phyloP scores from a whole-genome alignment of 2,888 invertebrate species.

The Vanessa cardui region DNA sequence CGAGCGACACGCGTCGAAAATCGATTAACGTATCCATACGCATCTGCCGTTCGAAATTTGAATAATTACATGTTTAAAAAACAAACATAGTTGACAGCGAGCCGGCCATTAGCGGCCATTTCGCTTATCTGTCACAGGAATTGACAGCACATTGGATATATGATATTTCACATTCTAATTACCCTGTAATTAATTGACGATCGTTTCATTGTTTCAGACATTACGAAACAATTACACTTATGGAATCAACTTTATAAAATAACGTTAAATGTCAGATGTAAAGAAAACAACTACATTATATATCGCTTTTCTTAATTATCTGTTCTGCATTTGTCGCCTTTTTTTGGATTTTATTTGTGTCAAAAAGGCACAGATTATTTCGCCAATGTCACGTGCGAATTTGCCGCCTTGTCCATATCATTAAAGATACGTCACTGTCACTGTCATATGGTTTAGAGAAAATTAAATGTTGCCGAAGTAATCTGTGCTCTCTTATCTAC shows the following conservation, averaged over 20 bases:
- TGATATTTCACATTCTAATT: constrained; percentile 59
- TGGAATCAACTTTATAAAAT: not conserved
- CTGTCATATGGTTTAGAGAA: too few species aligned
- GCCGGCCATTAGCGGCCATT: constrained; percentile 58
- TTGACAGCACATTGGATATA: constrained; percentile 51
- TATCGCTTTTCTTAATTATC: too few species aligned
- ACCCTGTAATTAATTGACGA: constrained; percentile 44
- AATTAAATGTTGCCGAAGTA: too few species aligned
- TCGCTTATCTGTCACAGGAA: constrained; percentile 62
- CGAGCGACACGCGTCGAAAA: constrained; percentile 45
- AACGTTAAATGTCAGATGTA: too few species aligned
- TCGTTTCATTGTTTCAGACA: constrained; percentile 29
- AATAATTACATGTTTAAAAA: constrained; percentile 74
- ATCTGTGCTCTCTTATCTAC: too few species aligned
- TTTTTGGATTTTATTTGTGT: too few species aligned
- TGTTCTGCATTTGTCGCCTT: too few species aligned
- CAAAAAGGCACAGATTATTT: too few species aligned
- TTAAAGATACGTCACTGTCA: too few species aligned
- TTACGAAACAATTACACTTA: constrained; percentile 6
- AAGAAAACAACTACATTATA: too few species aligned
- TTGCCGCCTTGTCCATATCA: too few species aligned
- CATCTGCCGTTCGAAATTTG: constrained; percentile 79
- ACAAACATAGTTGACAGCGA: constrained; percentile 62
- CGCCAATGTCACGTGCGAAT: too few species aligned
- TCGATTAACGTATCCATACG: constrained; percentile 64